These are phyloP conservation scores for Zoanthus sociatus DNA, from an alignment of 92 coral and sea anemone genomes.

Conservation along the genomic window DNA sequence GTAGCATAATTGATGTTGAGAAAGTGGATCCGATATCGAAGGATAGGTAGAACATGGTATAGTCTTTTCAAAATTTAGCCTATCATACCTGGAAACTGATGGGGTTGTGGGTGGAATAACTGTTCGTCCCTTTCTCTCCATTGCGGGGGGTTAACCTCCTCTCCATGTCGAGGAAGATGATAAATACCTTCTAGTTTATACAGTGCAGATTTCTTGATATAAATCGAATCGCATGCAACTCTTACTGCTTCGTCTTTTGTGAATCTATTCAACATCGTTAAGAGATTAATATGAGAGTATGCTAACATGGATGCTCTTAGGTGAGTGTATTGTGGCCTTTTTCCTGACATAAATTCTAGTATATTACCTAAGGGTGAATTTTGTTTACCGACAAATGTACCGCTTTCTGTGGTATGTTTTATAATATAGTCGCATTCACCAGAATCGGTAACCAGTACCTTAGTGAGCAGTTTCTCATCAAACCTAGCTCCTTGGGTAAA, in stretches of 20 bases:
- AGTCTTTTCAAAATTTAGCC: too few species aligned
- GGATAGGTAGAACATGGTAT: too few species aligned
- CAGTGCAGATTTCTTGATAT: background rate
- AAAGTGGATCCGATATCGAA: background rate
- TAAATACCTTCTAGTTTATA: background rate
- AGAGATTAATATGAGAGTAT: conserved; percentile 5
- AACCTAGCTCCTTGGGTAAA: background rate
- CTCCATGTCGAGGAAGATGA: too few species aligned
- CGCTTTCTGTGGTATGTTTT: too few species aligned
- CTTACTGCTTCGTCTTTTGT: conserved; percentile 9
- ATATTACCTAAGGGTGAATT: too few species aligned
- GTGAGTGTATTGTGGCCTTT: conserved; percentile 12
- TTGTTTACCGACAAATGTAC: too few species aligned
- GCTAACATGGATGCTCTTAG: conserved; percentile 28
- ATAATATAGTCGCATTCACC: too few species aligned
- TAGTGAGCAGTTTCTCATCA: too few species aligned
- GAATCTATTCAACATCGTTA: background rate
- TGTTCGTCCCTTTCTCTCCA: background rate
- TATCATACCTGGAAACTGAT: too few species aligned
- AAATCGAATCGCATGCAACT: conserved; percentile 33
- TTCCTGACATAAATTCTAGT: too few species aligned
- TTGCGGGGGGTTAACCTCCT: background rate
- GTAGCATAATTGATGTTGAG: conserved; percentile 19
- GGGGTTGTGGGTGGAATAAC: too few species aligned
- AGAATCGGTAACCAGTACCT: too few species aligned